phyloP scores from a whole-genome alignment of 2,888 invertebrate genomes.

The Patella depressa region DNA sequence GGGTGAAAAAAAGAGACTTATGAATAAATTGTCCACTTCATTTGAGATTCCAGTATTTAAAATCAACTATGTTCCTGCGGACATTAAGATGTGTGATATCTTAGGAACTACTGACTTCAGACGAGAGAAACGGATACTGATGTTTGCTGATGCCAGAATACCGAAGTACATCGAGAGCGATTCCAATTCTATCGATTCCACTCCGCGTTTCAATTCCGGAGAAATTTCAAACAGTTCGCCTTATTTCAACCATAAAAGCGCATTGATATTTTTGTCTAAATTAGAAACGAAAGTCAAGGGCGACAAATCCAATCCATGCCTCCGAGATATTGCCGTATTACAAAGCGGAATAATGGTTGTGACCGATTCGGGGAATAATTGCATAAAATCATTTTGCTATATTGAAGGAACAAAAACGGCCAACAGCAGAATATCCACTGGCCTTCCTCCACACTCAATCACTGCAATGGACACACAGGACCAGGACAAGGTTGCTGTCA shows the following conservation, averaged over 20 bases:
- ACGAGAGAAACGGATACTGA: neutral
- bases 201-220: too few species aligned
- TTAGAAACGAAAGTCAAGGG: neutral
- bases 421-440: neutral
- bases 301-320: neutral
- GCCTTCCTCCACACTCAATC: conserved; percentile 1
- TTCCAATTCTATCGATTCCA: too few species aligned
- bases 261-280: neutral
- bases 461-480: neutral
- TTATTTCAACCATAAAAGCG: neutral
- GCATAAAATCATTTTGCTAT: conserved; percentile 11
- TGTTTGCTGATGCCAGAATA: too few species aligned
- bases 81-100: too few species aligned
- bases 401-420: conserved; percentile 1
- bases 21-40: too few species aligned
- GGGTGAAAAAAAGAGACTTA: too few species aligned
- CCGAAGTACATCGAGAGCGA: too few species aligned
- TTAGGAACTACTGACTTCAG: too few species aligned
- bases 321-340: neutral
- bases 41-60: too few species aligned
- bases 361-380: conserved; percentile 8
- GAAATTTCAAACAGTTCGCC: neutral
- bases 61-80: too few species aligned
- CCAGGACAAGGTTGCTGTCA: conserved; percentile 1
- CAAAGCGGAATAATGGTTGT: conserved; percentile 14